Percentiles rank a stretch among this genome's conserved stretches.
These are phyloP conservation scores for Chaitophorus viminalis DNA, from an alignment of 2,888 invertebrate genomes.

Conservation along the genomic window DNA sequence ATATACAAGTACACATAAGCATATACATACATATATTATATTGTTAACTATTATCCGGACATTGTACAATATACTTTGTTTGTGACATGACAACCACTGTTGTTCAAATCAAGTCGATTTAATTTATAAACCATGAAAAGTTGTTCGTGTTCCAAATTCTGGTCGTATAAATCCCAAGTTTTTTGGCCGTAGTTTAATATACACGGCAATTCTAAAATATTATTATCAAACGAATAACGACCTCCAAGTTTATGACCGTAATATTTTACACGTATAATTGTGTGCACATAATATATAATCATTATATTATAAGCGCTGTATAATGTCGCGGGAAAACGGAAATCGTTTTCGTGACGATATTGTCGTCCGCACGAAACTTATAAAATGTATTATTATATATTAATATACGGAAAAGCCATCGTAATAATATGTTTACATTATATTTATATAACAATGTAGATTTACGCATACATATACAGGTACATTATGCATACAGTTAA, in stretches of 20 bases:
- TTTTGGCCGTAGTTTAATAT: constrained; percentile 28
- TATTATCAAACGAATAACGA: not conserved
- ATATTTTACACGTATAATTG: constrained; percentile 36
- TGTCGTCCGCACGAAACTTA: not conserved
- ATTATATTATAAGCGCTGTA: not conserved
- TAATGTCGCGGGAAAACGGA: not conserved
- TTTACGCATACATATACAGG: no score
- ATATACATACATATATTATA: no score
- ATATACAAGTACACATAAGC: no score
- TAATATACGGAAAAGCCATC: not conserved
- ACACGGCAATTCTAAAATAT: constrained; percentile 4
- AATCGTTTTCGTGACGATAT: constrained; percentile 22
- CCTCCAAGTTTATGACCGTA: constrained; percentile 24
- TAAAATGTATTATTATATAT: not conserved
- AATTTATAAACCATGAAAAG: constrained; percentile 22
- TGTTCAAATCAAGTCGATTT: constrained; percentile 26
- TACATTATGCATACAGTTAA: no score
- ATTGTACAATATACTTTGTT: not conserved
- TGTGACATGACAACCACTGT: not conserved
- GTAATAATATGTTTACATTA: not conserved
- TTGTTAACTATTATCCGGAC: not conserved
- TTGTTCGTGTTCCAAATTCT: constrained; percentile 48
- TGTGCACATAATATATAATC: not conserved
- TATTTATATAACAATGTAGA: not conserved
- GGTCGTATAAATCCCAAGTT: constrained; percentile 31